Conservation (phyloP, 2,797 vertebrate species). For the Telmatherina bonti region DNA sequence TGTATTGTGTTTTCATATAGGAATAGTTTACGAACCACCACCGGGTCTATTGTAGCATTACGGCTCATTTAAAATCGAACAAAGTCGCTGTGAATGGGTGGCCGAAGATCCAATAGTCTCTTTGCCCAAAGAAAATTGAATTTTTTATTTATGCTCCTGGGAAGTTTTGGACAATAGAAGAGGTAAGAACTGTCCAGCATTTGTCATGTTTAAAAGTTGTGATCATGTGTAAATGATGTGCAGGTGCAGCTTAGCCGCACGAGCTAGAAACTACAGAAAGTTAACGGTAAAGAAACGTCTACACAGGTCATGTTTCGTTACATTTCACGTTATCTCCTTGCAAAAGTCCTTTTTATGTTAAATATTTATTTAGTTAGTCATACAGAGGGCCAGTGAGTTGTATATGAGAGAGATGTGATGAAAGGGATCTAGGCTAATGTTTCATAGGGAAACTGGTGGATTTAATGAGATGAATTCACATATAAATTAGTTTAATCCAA, state of each 20-base stretch:
- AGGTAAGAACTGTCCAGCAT: constrained; percentile 38
- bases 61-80: not conserved
- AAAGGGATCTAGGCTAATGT: not conserved
- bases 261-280: not conserved
- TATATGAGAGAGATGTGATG: not conserved
- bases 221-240: not conserved
- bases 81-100: not conserved
- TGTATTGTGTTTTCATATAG: not conserved
- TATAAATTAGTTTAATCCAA: constrained; percentile 36
- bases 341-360: not conserved
- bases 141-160: not conserved
- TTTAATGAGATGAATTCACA: constrained; percentile 40
- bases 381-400: not conserved
- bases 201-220: not conserved
- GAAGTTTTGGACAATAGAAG: constrained; percentile 1
- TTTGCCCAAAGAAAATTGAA: not conserved
- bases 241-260: not conserved
- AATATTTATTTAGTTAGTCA: not conserved
- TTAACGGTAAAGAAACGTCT: not conserved
- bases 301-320: not conserved
- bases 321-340: not conserved
- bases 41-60: not conserved
- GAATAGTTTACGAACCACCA: no score
- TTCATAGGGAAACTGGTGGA: not conserved
- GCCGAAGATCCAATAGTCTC: not conserved